Conservation (phyloP, 2,113 vertebrate species). For the Pan troglodytes region NHGRI_mPanTro3-v2.1_pri NC_072409.2:10919001-10919500, state of each 20-base stretch:
- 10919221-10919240: background rate
- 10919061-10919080: background rate
- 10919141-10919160: background rate
- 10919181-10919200: background rate
- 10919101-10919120: background rate
- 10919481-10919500: background rate
- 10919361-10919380: background rate
- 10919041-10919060: background rate
- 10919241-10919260: too few relatives aligned
- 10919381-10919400: background rate
- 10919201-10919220: background rate
- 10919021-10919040: background rate
- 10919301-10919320: background rate
- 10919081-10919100: background rate
- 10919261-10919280: background rate
- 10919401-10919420: rapidly evolving
- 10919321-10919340: too few relatives aligned
- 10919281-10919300: background rate
- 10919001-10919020: background rate
- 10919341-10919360: background rate
- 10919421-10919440: background rate
- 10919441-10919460: background rate
- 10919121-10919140: background rate
- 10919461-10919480: background rate
- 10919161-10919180: background rate